Percentiles rank a stretch among this genome's conserved stretches.
Evolutionary conservation across 2,888 invertebrate genomes (phyloP).

Genomic region (Drosophila acutilabella): DNA sequence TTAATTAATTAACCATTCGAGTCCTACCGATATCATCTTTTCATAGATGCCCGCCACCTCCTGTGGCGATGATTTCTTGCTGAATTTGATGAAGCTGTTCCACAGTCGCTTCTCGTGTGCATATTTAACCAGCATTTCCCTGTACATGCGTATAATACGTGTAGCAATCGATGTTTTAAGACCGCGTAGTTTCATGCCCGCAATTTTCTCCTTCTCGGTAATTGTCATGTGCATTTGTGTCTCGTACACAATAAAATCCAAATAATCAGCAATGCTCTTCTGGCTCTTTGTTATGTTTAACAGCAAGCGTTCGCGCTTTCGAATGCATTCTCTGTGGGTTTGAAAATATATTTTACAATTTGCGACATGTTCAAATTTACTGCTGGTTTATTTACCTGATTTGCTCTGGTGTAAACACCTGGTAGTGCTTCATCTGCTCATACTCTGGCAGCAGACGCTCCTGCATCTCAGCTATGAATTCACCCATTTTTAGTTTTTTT

Average conservation of each 20-base stretch:
- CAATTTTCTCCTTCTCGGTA: constrained; percentile 87
- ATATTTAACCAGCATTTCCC: constrained; percentile 89
- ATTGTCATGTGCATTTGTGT: constrained; percentile 77
- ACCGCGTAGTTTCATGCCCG: constrained; percentile 87
- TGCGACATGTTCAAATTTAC: neutral
- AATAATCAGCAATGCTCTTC: constrained; percentile 71
- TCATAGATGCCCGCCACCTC: constrained; percentile 87
- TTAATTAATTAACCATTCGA: neutral
- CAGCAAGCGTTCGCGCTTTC: constrained; percentile 77
- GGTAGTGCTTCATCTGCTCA: constrained; percentile 91
- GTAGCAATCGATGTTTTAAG: constrained; percentile 89
- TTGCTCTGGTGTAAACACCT: constrained; percentile 90
- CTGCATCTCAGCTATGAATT: constrained; percentile 91
- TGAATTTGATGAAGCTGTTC: constrained; percentile 92
- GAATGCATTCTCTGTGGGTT: constrained; percentile 71
- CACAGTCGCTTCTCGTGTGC: constrained; percentile 91
- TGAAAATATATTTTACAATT: neutral
- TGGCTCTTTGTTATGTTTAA: constrained; percentile 76
- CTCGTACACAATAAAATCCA: constrained; percentile 83
- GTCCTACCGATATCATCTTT: constrained; percentile 87
- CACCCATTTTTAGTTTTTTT: constrained; percentile 88
- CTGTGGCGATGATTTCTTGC: constrained; percentile 87
- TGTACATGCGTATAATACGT: constrained; percentile 90
- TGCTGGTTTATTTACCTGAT: constrained; percentile 86
- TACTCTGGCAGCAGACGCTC: constrained; percentile 93